Evolutionary conservation across 1,140 invertebrate genomes (phyloP).

Genomic region (Varroa destructor): DNA sequence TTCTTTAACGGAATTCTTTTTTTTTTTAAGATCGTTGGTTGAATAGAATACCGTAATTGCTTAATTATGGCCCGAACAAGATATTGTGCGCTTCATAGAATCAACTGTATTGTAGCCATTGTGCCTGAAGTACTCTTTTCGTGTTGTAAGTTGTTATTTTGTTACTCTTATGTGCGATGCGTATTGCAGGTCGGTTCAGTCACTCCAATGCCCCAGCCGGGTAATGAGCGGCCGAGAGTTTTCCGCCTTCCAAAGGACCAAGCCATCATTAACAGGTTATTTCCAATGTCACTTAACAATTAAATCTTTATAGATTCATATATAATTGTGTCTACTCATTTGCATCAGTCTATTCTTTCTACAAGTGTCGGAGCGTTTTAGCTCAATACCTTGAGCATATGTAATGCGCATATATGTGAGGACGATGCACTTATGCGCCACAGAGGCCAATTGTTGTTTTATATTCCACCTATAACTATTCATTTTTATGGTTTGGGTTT

Average conservation of each 20-base stretch:
- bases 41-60: too few species aligned
- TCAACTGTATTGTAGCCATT: too few species aligned
- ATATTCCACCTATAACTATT: too few species aligned
- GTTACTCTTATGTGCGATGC: not conserved
- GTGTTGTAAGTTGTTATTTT: too few species aligned
- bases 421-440: too few species aligned
- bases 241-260: conserved; percentile 69
- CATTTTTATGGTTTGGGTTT: too few species aligned
- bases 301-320: conserved; percentile 4
- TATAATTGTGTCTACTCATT: not conserved
- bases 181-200: conserved; percentile 55
- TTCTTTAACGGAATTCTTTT: not conserved
- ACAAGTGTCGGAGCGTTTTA: not conserved
- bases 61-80: too few species aligned
- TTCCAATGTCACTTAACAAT: not conserved
- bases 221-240: conserved; percentile 79
- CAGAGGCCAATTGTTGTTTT: too few species aligned
- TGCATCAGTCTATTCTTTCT: not conserved
- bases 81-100: too few species aligned
- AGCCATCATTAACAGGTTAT: conserved; percentile 77
- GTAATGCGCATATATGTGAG: too few species aligned
- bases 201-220: conserved; percentile 76
- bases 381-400: not conserved
- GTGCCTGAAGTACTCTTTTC: too few species aligned
- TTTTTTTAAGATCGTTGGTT: too few species aligned